These are phyloP conservation scores for Gobionotothen gibberifrons DNA, from an alignment of 2,797 vertebrate genomes.

Conservation along the genomic window DNA sequence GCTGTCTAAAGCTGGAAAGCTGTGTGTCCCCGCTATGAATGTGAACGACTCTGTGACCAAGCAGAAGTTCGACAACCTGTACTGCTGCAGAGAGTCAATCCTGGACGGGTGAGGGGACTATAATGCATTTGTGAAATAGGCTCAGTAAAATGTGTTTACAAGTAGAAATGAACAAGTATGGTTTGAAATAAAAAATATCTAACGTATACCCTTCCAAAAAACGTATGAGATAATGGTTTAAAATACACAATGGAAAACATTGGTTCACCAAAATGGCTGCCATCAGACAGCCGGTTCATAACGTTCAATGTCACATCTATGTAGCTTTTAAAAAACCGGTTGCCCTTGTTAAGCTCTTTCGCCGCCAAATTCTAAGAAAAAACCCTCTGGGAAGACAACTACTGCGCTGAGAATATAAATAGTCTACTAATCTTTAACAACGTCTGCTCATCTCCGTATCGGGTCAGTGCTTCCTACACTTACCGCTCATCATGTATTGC, in stretches of 20 bases:
- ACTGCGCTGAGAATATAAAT: constrained; percentile 23
- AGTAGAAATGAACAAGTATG: background rate
- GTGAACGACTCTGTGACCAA: constrained; percentile 97
- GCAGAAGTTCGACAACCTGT: constrained; percentile 97
- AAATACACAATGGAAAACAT: background rate
- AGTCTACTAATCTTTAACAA: constrained; percentile 32
- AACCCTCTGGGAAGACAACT: constrained; percentile 10
- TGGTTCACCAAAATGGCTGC: background rate
- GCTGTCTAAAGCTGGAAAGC: constrained; percentile 95
- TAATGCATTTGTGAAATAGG: no score
- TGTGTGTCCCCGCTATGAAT: constrained; percentile 96
- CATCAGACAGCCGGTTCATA: background rate
- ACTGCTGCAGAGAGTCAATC: constrained; percentile 96
- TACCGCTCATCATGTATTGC: constrained; percentile 7
- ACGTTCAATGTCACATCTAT: background rate
- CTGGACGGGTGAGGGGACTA: constrained; percentile 90
- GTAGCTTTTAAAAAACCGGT: background rate
- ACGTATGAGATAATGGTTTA: background rate
- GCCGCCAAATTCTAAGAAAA: background rate
- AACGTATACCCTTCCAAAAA: background rate
- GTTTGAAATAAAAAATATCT: background rate
- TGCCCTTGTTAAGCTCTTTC: background rate
- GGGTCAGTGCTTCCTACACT: constrained; percentile 16
- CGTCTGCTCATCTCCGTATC: constrained; percentile 1
- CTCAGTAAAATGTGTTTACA: constrained; percentile 1